Base-by-base conservation (phyloP, 2,797 vertebrate genomes). In the Pristis pectinata region DNA sequence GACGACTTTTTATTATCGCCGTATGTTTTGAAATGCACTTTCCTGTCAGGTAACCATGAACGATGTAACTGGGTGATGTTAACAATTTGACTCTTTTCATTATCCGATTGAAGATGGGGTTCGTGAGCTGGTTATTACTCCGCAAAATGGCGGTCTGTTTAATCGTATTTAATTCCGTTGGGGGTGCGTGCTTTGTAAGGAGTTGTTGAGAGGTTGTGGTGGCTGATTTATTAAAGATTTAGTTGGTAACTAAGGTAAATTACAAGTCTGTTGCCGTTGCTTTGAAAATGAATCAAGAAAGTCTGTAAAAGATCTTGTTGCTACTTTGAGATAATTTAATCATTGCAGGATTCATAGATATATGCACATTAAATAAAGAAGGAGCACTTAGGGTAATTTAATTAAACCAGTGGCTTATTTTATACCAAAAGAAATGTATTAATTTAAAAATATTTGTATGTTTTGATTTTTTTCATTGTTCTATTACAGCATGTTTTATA, bases 101-200 rank as follows among this genome's bases (percentile, higher is more conserved):
- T 44, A 93, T 53, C 70, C 10, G 70, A 94, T 56, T 74, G 92
- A 94, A 76, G 30, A 76, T 56, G 30, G 11, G 56, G 49, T 34
- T 61, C 30, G 30, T 89, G 70, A 94, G 70, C 15, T 74, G 49
- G 92, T 94, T 94, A 49, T 27, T 74, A 44, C 44, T 56, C 70
- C 30, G 67, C 72, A 94, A 94, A 74, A 94, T 74, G 70, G 92
- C 44, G 30, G 92, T 30, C 92, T 94, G 44, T 94, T 94, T 53
- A 94, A 94, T 93, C 91, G 24, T 76, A 10, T 30, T 70, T 53
- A 94, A 76, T 94, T 34, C 5, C 70, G 7, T n/a, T 56, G 67
- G 30, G n/a, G 64, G 22, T 74, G 67, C 24, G 64, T 9, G 67
- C 44, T 67, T 67, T 67, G 61, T 15, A 74, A 6, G 30, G 27